Percentiles rank a stretch among this genome's conserved stretches.
phyloP scores from a whole-genome alignment of 2,888 invertebrate genomes.

The Prosopocoilus inquinatus region DNA sequence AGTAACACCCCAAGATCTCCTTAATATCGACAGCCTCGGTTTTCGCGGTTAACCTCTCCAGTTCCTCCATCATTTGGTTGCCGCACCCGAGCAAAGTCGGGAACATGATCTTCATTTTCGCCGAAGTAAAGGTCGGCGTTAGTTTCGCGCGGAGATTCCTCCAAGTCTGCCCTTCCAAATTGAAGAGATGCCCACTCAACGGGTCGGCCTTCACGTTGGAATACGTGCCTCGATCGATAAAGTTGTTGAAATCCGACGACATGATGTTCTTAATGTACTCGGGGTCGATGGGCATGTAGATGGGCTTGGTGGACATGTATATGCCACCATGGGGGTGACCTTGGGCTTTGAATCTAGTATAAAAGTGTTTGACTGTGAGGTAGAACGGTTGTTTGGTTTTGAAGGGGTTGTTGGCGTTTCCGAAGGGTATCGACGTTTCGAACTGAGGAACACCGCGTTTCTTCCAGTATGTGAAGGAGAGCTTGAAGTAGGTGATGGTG shows the following conservation, averaged over 20 bases:
- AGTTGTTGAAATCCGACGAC: conserved; percentile 43
- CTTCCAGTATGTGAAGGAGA: conserved; percentile 36
- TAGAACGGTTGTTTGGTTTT: conserved; percentile 8
- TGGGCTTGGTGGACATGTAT: conserved; percentile 33
- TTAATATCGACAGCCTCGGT: conserved; percentile 46
- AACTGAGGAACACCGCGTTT: conserved; percentile 31
- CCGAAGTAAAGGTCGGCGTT: conserved; percentile 49
- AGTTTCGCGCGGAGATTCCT: conserved; percentile 45
- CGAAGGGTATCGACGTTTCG: conserved; percentile 37
- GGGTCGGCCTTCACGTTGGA: conserved; percentile 40
- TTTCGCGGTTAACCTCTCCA: conserved; percentile 27
- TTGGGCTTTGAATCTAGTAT: conserved; percentile 24
- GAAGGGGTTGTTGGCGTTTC: conserved; percentile 30
- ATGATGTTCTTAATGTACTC: conserved; percentile 42
- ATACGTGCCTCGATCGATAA: conserved; percentile 40
- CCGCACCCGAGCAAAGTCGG: conserved; percentile 38
- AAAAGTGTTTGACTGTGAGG: conserved; percentile 19
- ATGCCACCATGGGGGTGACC: conserved; percentile 32
- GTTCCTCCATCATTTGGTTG: conserved; percentile 32
- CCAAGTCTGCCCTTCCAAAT: conserved; percentile 45
- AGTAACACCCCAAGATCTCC: conserved; percentile 49
- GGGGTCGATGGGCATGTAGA: conserved; percentile 40
- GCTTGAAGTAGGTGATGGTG: conserved; percentile 23
- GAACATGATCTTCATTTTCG: conserved; percentile 51
- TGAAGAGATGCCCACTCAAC: conserved; percentile 36